Evolutionary conservation across 1,140 invertebrate genomes (phyloP).

Genomic region (Psix sp.): DNA sequence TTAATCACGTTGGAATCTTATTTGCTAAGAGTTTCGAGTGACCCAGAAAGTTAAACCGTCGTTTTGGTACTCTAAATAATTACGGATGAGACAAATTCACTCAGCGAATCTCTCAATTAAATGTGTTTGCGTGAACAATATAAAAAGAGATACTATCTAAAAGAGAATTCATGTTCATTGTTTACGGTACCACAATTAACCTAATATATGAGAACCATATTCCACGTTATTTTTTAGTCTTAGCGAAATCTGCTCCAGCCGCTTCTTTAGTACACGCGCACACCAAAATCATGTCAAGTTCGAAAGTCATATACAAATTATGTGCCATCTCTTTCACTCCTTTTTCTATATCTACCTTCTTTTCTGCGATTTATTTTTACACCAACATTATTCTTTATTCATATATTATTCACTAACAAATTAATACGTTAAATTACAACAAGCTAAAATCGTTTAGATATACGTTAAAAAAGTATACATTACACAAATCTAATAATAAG

Average conservation of each 20-base stretch:
- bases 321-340: constrained; percentile 9
- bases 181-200: constrained; percentile 19
- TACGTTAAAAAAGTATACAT: too few relatives aligned
- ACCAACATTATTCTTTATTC: too few relatives aligned
- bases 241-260: constrained; percentile 42
- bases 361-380: too few relatives aligned
- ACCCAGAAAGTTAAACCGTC: too few relatives aligned
- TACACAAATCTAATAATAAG: too few relatives aligned
- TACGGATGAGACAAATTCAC: too few relatives aligned
- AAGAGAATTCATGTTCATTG: constrained; percentile 45
- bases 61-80: too few relatives aligned
- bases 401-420: too few relatives aligned
- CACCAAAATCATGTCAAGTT: constrained; percentile 43
- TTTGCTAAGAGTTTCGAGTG: too few relatives aligned
- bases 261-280: constrained; percentile 14
- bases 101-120: constrained; percentile 31
- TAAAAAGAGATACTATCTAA: constrained; percentile 33
- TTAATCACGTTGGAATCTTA: too few relatives aligned
- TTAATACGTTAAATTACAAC: too few relatives aligned
- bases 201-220: constrained; percentile 42
- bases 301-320: constrained; percentile 30
- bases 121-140: constrained; percentile 33
- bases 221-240: constrained; percentile 41
- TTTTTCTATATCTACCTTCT: neutral
- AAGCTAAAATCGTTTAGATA: too few relatives aligned